Evolutionary conservation across 2,797 vertebrate genomes (phyloP).

Genomic region (Sphaeramia orbicularis): DNA sequence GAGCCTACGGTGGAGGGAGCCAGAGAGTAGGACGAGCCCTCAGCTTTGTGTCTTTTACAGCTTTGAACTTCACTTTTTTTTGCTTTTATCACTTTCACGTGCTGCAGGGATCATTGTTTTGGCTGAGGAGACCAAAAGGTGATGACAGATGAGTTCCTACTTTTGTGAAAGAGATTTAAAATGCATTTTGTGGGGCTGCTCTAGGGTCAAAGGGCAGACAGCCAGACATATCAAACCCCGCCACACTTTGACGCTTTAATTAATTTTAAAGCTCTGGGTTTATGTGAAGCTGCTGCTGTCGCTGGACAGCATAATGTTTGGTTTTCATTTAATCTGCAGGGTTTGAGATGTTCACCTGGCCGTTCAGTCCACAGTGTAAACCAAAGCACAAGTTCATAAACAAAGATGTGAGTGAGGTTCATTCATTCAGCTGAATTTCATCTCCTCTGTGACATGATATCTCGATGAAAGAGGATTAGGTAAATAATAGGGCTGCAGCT

Average conservation of each 20-base stretch:
- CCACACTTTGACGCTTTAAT: constrained; percentile 42
- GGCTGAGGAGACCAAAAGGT: constrained; percentile 53
- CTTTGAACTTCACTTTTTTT: constrained; percentile 11
- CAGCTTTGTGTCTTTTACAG: constrained; percentile 20
- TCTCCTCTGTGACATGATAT: background rate
- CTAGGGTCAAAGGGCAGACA: constrained; percentile 58
- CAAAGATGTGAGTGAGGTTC: background rate
- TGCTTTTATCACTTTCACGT: constrained; percentile 60
- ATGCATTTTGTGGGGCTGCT: constrained; percentile 51
- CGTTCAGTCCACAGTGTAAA: background rate
- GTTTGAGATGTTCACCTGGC: background rate
- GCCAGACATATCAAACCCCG: constrained; percentile 35
- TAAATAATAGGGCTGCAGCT: no score
- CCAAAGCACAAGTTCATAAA: background rate
- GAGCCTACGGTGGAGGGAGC: constrained; percentile 37
- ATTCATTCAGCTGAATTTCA: background rate
- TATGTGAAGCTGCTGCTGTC: background rate
- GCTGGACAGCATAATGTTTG: constrained; percentile 2
- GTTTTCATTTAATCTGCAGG: constrained; percentile 6
- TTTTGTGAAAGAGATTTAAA: constrained; percentile 57
- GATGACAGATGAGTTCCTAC: constrained; percentile 71
- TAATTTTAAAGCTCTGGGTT: constrained; percentile 39
- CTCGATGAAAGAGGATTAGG: background rate
- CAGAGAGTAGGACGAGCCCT: constrained; percentile 37
- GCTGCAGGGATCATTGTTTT: constrained; percentile 67